phyloP scores from a whole-genome alignment of 1,140 invertebrate species.

The Acromyrmex echinatior region DNA sequence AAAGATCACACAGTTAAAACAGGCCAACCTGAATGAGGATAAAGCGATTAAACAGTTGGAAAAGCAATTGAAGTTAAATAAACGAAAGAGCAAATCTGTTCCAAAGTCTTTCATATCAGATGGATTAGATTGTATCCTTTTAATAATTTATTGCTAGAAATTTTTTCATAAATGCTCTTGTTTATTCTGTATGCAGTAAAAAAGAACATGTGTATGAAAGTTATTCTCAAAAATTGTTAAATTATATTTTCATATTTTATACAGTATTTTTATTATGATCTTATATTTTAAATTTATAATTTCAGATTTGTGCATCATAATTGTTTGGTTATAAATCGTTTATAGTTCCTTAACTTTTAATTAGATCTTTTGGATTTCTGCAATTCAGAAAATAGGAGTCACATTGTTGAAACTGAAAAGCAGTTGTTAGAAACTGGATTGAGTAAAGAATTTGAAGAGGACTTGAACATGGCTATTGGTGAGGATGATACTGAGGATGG shows the following conservation, averaged over 20 bases:
- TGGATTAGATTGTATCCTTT: conserved; percentile 96
- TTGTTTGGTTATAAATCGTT: conserved; percentile 5
- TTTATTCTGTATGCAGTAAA: not conserved
- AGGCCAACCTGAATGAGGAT: conserved; percentile 91
- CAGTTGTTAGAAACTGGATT: conserved; percentile 88
- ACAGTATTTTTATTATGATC: not conserved
- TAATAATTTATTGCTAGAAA: conserved; percentile 10
- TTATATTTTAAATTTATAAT: conserved; percentile 34
- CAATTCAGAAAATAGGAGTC: conserved; percentile 90
- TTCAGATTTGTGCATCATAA: not conserved
- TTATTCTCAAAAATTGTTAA: conserved; percentile 36
- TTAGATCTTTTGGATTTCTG: conserved; percentile 93
- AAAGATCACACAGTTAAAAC: conserved; percentile 80
- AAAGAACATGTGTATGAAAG: not conserved
- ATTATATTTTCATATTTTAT: conserved; percentile 15
- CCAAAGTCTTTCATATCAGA: conserved; percentile 93
- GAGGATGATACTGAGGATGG: conserved; percentile 64
- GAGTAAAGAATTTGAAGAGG: conserved; percentile 90
- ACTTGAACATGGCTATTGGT: conserved; percentile 84
- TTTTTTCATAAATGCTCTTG: not conserved
- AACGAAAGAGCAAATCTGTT: conserved; percentile 91
- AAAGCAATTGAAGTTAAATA: conserved; percentile 94
- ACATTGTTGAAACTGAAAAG: conserved; percentile 88
- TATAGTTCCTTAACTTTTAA: conserved; percentile 66
- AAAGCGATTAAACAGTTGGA: conserved; percentile 92